Evolutionary conservation across 2,888 invertebrate genomes (phyloP).

Genomic region (Gryllus longicercus): DNA sequence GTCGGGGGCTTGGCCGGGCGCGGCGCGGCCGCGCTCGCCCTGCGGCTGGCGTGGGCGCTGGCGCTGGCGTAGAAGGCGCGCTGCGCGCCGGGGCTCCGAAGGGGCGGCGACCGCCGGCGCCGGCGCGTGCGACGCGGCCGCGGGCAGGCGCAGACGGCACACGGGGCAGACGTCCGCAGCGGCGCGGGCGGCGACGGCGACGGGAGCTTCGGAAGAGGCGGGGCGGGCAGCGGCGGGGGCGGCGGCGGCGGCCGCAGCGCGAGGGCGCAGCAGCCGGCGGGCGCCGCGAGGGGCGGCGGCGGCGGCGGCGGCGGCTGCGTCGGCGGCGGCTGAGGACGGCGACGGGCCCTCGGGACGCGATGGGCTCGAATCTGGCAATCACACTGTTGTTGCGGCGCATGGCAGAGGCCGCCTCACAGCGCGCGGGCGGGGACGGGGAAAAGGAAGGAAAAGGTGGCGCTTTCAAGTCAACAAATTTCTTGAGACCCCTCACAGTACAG

Average conservation of each 20-base stretch:
- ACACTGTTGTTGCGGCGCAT: conserved; percentile 4
- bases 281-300: neutral
- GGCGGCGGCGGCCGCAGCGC: neutral
- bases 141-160: neutral
- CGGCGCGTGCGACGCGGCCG: neutral
- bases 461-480: no score
- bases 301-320: neutral
- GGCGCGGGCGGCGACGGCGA: neutral
- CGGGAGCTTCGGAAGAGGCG: neutral
- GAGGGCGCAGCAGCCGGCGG: neutral
- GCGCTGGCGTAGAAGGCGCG: neutral
- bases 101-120: neutral
- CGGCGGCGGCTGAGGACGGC: neutral
- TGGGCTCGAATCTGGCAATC: neutral
- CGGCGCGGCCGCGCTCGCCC: neutral
- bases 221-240: neutral
- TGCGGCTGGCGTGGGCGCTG: neutral
- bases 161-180: neutral
- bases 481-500: no score
- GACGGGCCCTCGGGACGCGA: neutral
- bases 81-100: neutral
- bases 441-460: no score
- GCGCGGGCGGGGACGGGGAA: no score
- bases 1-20: neutral
- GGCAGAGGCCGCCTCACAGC: neutral